Conservation (phyloP, 2,113 vertebrate species). For the Taxidea taxus region DNA sequence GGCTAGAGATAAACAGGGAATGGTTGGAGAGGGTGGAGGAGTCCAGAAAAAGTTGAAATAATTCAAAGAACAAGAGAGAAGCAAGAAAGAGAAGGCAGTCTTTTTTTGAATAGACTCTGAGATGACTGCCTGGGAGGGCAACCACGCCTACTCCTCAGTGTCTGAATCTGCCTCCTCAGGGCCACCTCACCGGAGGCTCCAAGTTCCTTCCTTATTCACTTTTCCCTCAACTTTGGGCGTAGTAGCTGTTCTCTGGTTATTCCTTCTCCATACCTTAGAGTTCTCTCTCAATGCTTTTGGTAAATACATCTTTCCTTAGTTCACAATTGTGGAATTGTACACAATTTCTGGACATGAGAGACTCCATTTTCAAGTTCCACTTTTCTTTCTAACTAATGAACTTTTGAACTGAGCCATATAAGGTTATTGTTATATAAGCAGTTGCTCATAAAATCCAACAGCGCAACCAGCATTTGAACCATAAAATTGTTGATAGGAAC, state of each 20-base stretch:
- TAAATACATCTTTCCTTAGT: neutral
- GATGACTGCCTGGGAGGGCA: neutral
- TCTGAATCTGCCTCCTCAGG: neutral
- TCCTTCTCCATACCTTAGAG: neutral
- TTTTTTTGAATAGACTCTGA: neutral
- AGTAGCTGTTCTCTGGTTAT: neutral
- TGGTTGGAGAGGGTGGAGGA: neutral
- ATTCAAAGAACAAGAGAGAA: neutral
- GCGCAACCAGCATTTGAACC: neutral
- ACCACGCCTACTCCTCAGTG: neutral
- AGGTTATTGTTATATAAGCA: neutral
- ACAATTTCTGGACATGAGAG: neutral
- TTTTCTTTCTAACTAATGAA: neutral
- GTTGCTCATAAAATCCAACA: neutral
- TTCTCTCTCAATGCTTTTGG: neutral
- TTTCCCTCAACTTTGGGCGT: neutral
- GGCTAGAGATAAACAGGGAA: neutral
- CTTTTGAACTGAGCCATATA: neutral
- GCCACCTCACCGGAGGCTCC: neutral
- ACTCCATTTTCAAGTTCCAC: neutral
- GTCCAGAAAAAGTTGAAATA: neutral
- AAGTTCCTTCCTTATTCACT: neutral
- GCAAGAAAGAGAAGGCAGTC: neutral
- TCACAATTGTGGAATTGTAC: neutral
- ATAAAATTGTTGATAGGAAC: neutral